phyloP scores from a whole-genome alignment of 2,797 vertebrate genomes.

The Phoxinus dragarum region DNA sequence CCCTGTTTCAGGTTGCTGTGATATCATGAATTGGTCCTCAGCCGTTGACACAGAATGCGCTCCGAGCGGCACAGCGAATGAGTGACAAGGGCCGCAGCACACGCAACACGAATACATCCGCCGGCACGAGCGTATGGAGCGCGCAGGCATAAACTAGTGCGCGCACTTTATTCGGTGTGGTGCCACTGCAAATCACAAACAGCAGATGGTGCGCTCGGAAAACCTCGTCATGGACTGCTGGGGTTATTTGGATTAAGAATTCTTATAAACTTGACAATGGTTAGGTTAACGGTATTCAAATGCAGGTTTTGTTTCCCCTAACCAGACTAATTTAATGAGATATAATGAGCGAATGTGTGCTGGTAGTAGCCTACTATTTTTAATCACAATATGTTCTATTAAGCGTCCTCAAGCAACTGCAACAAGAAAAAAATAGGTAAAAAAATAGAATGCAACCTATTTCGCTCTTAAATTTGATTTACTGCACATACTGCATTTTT shows the following conservation, averaged over 20 bases:
- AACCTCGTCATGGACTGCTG: slow-evolving; percentile 56
- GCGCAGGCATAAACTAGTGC: slow-evolving; percentile 74
- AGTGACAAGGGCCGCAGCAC: slow-evolving; percentile 92
- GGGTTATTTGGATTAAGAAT: slow-evolving; percentile 75
- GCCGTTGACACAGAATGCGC: slow-evolving; percentile 82
- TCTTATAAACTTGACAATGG: slow-evolving; percentile 20
- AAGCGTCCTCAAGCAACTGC: neutral
- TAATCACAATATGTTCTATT: neutral
- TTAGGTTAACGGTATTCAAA: slow-evolving; percentile 1
- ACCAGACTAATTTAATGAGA: neutral
- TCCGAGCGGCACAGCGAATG: slow-evolving; percentile 82
- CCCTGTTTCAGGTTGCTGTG: slow-evolving; percentile 72
- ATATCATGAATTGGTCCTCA: slow-evolving; percentile 71
- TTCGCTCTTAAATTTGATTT: neutral
- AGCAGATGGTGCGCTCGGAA: slow-evolving; percentile 75
- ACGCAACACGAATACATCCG: slow-evolving; percentile 86
- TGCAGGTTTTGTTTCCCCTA: neutral
- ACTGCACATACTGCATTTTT: neutral
- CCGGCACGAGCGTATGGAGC: slow-evolving; percentile 67
- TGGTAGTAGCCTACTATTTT: neutral
- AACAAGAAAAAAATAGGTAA: neutral
- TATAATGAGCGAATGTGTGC: neutral
- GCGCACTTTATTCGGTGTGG: slow-evolving; percentile 46
- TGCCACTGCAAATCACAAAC: slow-evolving; percentile 61
- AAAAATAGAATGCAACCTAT: neutral